Base-by-base conservation (phyloP, 2,888 invertebrate species). In the Arge pagana region DNA sequence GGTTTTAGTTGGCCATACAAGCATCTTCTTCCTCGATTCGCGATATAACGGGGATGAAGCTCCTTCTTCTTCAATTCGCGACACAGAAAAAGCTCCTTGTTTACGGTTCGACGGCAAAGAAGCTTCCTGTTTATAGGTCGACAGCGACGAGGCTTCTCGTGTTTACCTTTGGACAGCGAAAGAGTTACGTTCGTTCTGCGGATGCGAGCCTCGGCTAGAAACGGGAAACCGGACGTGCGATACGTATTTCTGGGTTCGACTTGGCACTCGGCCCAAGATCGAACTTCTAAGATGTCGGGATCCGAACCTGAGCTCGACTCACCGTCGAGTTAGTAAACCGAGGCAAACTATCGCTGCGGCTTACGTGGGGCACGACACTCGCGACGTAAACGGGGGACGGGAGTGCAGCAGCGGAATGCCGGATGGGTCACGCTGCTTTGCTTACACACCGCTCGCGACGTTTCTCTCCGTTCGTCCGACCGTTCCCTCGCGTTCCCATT, bases 301-400 rank as follows among this genome's bases (percentile, higher is more conserved):
- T 63, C 60, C 61, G 50, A 57, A 56, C 55, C 52, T 48, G 57
- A 52, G 58, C 60, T 56, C 60, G 4, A n/a, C 8, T 61, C 64
- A 43, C 52, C 21, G n/a, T 8, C 33, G 58, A 66, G 62, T 69
- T 67, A 63, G 62, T 58, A 61, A 71, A 68, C 66, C 7, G 11
- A 33, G 66, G 67, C 65, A 65, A 71, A 71, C 70, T 69, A 70
- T 70, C 67, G 61, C 59, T 64, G 50, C 63, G 56, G 65, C 66
- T 69, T 69, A 69, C 61, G 58, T 60, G 58, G 61, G n/a, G n/a
- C 65, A 57, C 60, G 66, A 67, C 64, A 60, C 62, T 60, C 64
- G 61, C 56, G 56, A 59, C 60, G 60, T 62, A 68, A 59, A 63
- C 55, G 33, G 13, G 21, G 35, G 21, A 45, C 19, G 24, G 23